Evolutionary conservation across 2,113 vertebrate species (phyloP).

Genomic region (Alces alces): DNA sequence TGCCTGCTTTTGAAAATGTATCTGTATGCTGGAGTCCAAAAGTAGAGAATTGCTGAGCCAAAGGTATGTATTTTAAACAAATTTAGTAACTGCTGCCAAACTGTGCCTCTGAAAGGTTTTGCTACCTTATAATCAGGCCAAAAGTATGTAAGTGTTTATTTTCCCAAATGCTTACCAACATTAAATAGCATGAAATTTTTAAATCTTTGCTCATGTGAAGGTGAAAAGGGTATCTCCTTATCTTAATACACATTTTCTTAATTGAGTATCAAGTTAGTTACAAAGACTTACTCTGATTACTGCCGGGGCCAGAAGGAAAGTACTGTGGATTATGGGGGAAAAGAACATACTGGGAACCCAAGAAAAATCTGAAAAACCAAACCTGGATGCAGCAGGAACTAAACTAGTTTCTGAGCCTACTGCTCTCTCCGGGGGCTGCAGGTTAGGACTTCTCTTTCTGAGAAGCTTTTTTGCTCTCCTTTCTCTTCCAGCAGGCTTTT

Average conservation of each 20-base stretch:
- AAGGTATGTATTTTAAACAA: not conserved
- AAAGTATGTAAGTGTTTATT: not conserved
- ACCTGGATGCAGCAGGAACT: not conserved
- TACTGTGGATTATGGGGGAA: not conserved
- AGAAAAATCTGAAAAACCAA: not conserved
- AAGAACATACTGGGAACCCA: not conserved
- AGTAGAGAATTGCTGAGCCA: conserved; percentile 11
- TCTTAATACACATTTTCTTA: conserved; percentile 21
- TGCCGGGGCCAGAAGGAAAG: not conserved
- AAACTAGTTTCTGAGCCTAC: not conserved
- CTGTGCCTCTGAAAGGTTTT: conserved; percentile 7
- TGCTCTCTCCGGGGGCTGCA: not conserved
- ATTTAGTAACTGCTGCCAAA: not conserved
- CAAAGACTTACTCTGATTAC: not conserved
- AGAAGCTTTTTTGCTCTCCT: not conserved
- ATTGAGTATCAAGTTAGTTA: not conserved
- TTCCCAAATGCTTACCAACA: not conserved
- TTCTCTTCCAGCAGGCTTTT: not conserved
- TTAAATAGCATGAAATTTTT: not conserved
- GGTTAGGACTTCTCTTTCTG: not conserved
- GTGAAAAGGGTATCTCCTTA: not conserved
- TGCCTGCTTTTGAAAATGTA: not conserved
- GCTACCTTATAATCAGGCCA: not conserved
- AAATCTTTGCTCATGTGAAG: not conserved
- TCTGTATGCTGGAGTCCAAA: not conserved